Base-by-base conservation (phyloP, 2,113 vertebrate genomes). In the Scopus umbretta region DNA sequence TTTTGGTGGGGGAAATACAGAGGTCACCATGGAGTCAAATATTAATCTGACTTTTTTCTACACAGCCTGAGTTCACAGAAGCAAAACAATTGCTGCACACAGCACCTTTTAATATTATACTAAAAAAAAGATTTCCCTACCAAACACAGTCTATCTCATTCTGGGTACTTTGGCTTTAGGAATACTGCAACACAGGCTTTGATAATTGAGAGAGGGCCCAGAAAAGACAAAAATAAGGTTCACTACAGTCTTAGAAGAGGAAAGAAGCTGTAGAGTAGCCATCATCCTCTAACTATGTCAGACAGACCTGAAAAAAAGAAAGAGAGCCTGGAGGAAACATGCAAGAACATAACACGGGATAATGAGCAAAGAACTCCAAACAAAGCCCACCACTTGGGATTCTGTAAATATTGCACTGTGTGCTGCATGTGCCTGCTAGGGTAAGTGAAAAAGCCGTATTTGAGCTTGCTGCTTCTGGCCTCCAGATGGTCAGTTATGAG, bases 321-420 rank as follows among this genome's bases (percentile, higher is more conserved):
- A 59, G 14, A 80, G 11, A 62, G 3, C 16, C 18, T 62, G 38
- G 18, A 86, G 18, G 47, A 63, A 90, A 82, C 27, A n/a, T 16
- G 2, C 5, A 53, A 73, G 56, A 82, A 22, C 7, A 5, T 20
- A 26, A 29, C 5, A 79, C 6, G 34, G 18, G 21, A 14, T 36
- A 73, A 66, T 66, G 72, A 66, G 38, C 26, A 70, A 74, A 88
- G 45, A 38, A 42, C 45, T 49, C 25, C 29, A 67, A 34, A 25
- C 0, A 13, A 73, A 13, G 2, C 0, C 0, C 29, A 47, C 4
- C 0, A 0, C 36, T 74, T 53, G 5, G 12, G 11, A 67, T 58
- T 91, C 40, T 13, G 27, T 42, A 70, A 66, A 59, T 80, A 70
- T 10, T 55, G 50, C 21, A 13, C 45, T 5, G 0, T 59, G 32